Evolutionary conservation across 2,797 vertebrate species (phyloP).

Genomic region (Chelonia mydas): DNA sequence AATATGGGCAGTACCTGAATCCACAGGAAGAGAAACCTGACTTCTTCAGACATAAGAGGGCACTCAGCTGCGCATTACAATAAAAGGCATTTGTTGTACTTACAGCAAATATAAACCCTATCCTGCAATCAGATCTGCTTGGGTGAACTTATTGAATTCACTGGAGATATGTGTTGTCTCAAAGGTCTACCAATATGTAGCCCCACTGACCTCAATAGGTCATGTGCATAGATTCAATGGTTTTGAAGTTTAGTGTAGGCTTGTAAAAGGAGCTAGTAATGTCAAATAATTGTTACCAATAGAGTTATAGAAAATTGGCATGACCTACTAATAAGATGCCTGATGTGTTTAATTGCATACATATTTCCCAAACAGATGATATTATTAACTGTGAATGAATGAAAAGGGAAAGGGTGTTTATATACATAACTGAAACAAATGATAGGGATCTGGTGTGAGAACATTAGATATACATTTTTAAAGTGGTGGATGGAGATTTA

Average conservation of each 20-base stretch:
- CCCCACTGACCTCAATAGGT: not conserved
- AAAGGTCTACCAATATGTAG: not conserved
- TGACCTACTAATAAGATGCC: not conserved
- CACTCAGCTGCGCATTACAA: not conserved
- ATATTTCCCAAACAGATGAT: not conserved
- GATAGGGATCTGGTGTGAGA: not conserved
- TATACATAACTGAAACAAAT: not conserved
- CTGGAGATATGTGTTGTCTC: not conserved
- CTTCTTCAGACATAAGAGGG: not conserved
- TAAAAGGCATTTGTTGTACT: not conserved
- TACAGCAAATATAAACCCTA: not conserved
- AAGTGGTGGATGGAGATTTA: not conserved
- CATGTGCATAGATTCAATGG: not conserved
- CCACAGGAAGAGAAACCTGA: not conserved
- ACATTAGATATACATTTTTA: too few relatives aligned
- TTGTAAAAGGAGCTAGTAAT: not conserved
- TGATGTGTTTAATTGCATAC: not conserved
- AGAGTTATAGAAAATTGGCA: not conserved
- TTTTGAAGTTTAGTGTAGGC: not conserved
- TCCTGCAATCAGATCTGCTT: not conserved
- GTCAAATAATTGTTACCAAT: not conserved
- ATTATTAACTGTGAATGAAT: not conserved
- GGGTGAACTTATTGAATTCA: not conserved
- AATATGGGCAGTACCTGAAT: too few relatives aligned
- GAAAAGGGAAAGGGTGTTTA: not conserved